Base-by-base conservation (phyloP, 1,140 invertebrate genomes). In the Agrilus planipennis region DNA sequence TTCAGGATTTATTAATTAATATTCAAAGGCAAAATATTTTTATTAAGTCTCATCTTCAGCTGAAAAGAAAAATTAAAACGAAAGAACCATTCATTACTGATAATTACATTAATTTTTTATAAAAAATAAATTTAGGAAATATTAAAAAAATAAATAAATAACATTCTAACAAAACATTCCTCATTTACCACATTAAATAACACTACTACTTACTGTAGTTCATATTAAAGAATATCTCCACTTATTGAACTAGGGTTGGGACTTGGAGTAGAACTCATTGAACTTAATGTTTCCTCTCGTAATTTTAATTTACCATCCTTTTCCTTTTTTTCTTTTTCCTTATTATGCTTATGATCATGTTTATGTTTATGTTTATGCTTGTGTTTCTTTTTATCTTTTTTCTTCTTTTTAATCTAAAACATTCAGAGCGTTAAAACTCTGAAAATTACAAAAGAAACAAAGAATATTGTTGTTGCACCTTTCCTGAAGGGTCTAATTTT, bases 371-470 rank as follows among this genome's bases (percentile, higher is more conserved):
- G 77, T 46, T 83, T 81, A 50, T 83, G 73, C 51, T 77, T 82
- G 46, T 84, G 78, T 55, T 82, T 84, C 61, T 86, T 81, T 53
- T 85, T 86, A 37, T 87, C 78, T 52, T 87, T 84, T 52, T 86
- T 84, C 61, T 81, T 81, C 53, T 84, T 84, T 57, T 86, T 84
- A 46, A 72, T 63, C 73, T 79, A 52, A 48, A 64, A 63, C 53
- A 53, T 48, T 53, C 51, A 49, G 41, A 34, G n/a, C n/a, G n/a
- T n/a, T n/a, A n/a, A 9, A 17, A 19, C 19, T 9, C 2, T n/a
- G n/a, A n/a, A n/a, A n/a, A n/a, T n/a, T n/a, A n/a, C n/a, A n/a
- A 17, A 23, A 44, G n/a, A 34, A 17, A 12, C 27, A 39, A 15
- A 34, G 19, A 6, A 44, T 2, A 14, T 22, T 38, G 23, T 34